Conservation (phyloP, 2,113 vertebrate species). For the Capricornis sumatraensis region DNA sequence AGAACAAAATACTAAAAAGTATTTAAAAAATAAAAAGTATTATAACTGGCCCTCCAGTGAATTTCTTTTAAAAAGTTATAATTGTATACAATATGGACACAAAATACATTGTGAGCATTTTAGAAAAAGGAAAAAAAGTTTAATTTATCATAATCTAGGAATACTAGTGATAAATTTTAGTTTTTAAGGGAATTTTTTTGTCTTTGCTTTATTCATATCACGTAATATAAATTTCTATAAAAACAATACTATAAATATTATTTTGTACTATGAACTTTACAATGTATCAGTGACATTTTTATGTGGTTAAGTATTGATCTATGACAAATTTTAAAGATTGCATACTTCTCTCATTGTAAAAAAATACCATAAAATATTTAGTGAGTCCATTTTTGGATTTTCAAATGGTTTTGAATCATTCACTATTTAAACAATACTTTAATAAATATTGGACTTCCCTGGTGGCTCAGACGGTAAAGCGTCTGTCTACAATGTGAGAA, state of each 20-base stretch:
- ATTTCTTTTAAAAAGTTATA: not conserved
- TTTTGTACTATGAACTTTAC: not conserved
- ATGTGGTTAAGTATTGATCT: not conserved
- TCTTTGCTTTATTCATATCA: not conserved
- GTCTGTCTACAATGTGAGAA: too few relatives aligned
- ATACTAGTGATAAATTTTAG: not conserved
- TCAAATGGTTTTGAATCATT: not conserved
- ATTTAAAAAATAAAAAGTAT: not conserved
- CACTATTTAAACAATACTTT: not conserved
- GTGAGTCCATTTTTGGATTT: not conserved
- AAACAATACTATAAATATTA: not conserved
- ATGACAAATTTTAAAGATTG: not conserved
- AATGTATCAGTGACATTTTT: not conserved
- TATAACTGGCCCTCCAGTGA: not conserved
- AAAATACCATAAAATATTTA: not conserved
- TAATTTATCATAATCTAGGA: not conserved
- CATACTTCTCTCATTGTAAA: not conserved
- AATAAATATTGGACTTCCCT: not conserved
- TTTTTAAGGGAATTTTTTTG: not conserved
- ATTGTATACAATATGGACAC: not conserved
- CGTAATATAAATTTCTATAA: not conserved
- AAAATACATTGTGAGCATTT: not conserved
- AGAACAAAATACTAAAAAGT: not conserved
- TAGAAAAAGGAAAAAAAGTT: not conserved
- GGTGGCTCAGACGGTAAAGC: too few relatives aligned